These are phyloP conservation scores for Cranoglanis bouderius DNA, from an alignment of 2,113 vertebrate genomes.

Conservation along the genomic window DNA sequence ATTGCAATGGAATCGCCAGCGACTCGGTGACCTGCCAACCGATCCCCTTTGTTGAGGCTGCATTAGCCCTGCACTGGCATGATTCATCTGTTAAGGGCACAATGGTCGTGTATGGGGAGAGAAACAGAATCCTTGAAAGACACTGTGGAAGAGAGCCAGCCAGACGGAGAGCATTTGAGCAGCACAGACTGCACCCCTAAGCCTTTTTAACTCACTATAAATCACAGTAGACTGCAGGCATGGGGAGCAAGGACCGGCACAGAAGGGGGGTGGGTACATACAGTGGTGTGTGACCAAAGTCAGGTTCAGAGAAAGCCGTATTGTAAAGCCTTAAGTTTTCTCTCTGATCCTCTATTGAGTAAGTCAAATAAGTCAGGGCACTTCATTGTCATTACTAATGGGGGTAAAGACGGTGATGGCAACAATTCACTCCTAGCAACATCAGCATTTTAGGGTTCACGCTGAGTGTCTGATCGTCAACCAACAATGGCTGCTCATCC, in stretches of 20 bases:
- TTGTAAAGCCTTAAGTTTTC: conserved; percentile 25
- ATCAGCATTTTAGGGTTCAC: neutral
- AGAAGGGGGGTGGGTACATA: conserved; percentile 46
- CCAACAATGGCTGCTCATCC: neutral
- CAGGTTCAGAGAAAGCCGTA: conserved; percentile 27
- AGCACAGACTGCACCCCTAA: conserved; percentile 62
- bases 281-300: conserved; percentile 54
- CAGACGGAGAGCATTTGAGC: conserved; percentile 66
- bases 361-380: conserved; percentile 7
- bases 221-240: conserved; percentile 67
- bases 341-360: conserved; percentile 3
- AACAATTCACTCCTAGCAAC: conserved; percentile 51
- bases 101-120: conserved; percentile 52
- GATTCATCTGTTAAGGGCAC: conserved; percentile 61
- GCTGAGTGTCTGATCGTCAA: neutral
- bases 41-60: conserved; percentile 55
- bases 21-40: conserved; percentile 48
- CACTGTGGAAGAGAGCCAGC: conserved; percentile 57
- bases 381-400: neutral
- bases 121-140: conserved; percentile 67
- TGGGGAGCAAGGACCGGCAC: conserved; percentile 17
- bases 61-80: conserved; percentile 60
- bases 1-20: conserved; percentile 16
- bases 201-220: conserved; percentile 72
- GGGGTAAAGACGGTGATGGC: conserved; percentile 52